Evolutionary conservation across 1,140 invertebrate genomes (phyloP).

Genomic region (Globodera rostochiensis): DNA sequence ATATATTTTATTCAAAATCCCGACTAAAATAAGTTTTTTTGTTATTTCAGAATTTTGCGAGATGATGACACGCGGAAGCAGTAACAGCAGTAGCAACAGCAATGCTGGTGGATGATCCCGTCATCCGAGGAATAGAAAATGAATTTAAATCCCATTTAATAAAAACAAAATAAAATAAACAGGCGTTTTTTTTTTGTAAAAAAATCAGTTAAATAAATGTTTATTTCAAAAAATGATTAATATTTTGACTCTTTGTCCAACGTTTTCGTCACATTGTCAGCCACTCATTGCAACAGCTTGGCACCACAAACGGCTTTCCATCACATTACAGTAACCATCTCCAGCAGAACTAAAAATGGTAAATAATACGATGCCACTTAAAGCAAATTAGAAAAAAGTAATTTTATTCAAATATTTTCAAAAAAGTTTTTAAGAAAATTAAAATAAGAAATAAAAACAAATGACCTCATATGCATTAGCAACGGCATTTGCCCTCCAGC

Average conservation of each 20-base stretch:
- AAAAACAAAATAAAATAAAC: conserved; percentile 7
- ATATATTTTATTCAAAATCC: too few species aligned
- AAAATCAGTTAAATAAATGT: background rate
- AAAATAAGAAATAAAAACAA: too few species aligned
- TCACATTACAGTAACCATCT: conserved; percentile 27
- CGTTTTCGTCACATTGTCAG: background rate
- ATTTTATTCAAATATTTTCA: too few species aligned
- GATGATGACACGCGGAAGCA: conserved; percentile 55
- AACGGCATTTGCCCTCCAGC: background rate
- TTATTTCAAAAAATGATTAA: background rate
- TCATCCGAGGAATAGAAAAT: background rate
- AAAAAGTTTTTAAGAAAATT: too few species aligned
- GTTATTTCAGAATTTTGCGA: conserved; percentile 54
- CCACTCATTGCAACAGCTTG: conserved; percentile 15
- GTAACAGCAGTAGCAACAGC: conserved; percentile 12
- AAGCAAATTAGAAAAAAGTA: conserved; percentile 11
- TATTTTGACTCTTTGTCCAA: background rate
- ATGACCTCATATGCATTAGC: background rate
- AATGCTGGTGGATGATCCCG: background rate
- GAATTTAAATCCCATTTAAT: background rate
- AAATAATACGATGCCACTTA: background rate
- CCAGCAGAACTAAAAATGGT: background rate
- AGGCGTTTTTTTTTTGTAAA: background rate
- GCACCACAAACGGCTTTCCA: conserved; percentile 14
- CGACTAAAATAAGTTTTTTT: too few species aligned